Evolutionary conservation across 2,888 invertebrate genomes (phyloP), one percentile per base, ranked within the genome.

Genomic region (Tupiocoris notatus): DNA sequence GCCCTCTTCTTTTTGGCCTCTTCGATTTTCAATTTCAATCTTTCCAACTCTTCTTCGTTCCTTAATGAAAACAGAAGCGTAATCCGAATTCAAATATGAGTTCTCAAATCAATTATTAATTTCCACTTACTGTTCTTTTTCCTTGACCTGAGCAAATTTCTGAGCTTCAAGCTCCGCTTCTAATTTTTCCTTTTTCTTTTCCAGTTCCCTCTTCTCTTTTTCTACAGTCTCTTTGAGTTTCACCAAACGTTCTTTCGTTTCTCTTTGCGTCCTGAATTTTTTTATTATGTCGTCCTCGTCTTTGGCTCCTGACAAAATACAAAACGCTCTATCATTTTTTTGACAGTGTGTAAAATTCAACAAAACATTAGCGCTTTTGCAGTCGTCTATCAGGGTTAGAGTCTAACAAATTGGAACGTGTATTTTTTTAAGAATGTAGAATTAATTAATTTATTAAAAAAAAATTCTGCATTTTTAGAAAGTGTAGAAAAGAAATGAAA

Each of bases 81-180:
- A 84, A 83, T 57, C 18, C 57, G n/a, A 57, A 57, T 54, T 54
- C 54, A 54, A 12, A 54, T 59, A 23, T 61, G 39, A n/a, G 25
- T 21, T 21, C 21, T 20, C 12, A 7, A 20, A 64, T 21, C 17
- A 64, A 22, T 22, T 64, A 64, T n/a, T n/a, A n/a, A n/a, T n/a
- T n/a, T n/a, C n/a, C n/a, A n/a, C 88, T 86, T 84, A 93, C 93
- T 91, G 90, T 85, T 93, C 92, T 78, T 89, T 90, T 81, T 92
- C 92, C 83, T 91, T 91, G 12, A 90, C 91, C 80, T 93, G 92
- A 0, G 91, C 90, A 83, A 91, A 94, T 83, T 92, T 93, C 78
- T 89, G 90, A 1, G 89, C 88, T 81, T 94, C 93, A 70, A 93
- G 84, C 82, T 92, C 91, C 0, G 87, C 86, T 78, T 88, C 86